Conservation (phyloP, 2,888 invertebrate species). For the Coronaproctus castanopsis region DNA sequence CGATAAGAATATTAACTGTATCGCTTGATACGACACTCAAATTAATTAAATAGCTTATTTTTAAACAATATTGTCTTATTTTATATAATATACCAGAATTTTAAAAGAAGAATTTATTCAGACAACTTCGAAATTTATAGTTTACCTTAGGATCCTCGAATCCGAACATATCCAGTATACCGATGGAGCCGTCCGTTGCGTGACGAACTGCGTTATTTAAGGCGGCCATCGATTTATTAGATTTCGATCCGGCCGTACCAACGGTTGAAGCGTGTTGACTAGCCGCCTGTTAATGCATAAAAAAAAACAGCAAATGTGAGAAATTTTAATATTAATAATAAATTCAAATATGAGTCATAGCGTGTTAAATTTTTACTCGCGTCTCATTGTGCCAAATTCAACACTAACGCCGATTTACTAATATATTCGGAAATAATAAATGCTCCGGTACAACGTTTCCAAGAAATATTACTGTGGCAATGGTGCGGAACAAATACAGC, state of each 20-base stretch:
- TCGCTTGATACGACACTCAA: too few relatives aligned
- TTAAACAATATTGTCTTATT: too few relatives aligned
- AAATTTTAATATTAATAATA: background rate
- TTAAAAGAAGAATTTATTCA: too few relatives aligned
- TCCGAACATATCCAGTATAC: conserved; percentile 90
- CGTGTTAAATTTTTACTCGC: background rate
- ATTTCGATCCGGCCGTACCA: conserved; percentile 49
- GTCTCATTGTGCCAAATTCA: background rate
- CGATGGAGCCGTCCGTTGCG: conserved; percentile 86
- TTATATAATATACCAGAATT: too few relatives aligned
- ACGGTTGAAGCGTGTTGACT: conserved; percentile 70
- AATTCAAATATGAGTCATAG: background rate
- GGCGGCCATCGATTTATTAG: conserved; percentile 65
- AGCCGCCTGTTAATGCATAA: conserved; percentile 30
- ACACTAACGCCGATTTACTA: background rate
- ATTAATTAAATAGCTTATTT: too few relatives aligned
- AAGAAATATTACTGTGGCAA: too few relatives aligned
- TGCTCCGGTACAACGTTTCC: too few relatives aligned
- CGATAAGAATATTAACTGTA: too few relatives aligned
- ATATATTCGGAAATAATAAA: too few relatives aligned
- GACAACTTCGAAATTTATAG: too few relatives aligned
- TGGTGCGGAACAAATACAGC: too few relatives aligned
- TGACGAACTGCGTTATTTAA: conserved; percentile 79
- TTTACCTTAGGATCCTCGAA: conserved; percentile 67
- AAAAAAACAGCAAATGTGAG: conserved; percentile 13